Base-by-base conservation (phyloP, 2,113 vertebrate genomes). In the Amblyopsis rosae region DNA sequence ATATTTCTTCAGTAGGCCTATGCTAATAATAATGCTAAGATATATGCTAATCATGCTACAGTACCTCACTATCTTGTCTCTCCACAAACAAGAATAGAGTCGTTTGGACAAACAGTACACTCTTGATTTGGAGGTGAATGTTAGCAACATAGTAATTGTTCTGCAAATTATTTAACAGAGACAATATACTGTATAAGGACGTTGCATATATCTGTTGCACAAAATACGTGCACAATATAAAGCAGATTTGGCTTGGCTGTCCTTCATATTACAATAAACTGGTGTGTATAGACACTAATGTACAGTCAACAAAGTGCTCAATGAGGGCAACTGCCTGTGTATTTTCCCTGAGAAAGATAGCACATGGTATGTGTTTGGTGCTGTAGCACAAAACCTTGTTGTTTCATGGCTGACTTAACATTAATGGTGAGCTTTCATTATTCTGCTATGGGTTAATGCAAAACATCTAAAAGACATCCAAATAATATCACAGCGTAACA, bases 121-220 rank as follows among this genome's bases (percentile, higher is more conserved):
- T 32, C 59, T 75, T 56, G 19, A 67, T 69, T 63, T 59, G 4
- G 16, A 78, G 72, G 55, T 69, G 57, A 75, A 77, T n/a, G 69
- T 66, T 73, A 83, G 68, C 70, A 84, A 78, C 57, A 50, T 62
- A 59, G 63, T 68, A 67, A 77, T 70, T 68, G 54, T 76, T 73
- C 59, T 67, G 48, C 63, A 74, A 80, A 81, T 74, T 12, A 7
- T 63, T 64, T 67, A 80, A 82, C 26, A 26, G 2, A 26, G 26
- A 2, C 26, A 26, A 26, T 26, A 2, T 26, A n/a, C n/a, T n/a
- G n/a, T n/a, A 26, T 26, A 26, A 26, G 26, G 26, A 26, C 26
- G 26, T 26, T 73, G 71, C 79, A 70, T 76, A 72, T 45, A 56
- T 69, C 67, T 45, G 19, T 49, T 45, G 57, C 68, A 59, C 35